Conservation (phyloP, 2,797 vertebrate species). For the Sarcophilus harrisii region DNA sequence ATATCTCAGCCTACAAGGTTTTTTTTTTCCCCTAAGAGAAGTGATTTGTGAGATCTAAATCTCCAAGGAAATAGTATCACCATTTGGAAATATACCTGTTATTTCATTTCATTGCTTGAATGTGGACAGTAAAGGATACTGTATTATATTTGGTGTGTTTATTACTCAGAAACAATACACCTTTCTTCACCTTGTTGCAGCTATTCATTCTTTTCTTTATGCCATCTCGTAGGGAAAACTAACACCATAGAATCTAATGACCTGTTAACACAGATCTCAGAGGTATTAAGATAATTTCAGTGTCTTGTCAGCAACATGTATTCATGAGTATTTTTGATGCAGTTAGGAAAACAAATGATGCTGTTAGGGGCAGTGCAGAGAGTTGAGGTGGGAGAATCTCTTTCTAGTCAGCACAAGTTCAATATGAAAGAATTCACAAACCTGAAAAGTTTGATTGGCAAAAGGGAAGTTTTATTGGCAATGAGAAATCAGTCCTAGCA, state of each 20-base stretch:
- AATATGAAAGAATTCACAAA: too few relatives aligned
- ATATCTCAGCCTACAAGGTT: conserved; percentile 38
- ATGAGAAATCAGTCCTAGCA: neutral
- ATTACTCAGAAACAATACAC: fast-evolving
- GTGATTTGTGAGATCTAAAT: conserved; percentile 46
- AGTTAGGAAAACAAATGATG: too few relatives aligned
- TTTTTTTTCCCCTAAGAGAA: conserved; percentile 8
- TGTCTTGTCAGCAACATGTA: neutral
- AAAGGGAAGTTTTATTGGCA: neutral
- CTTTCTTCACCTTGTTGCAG: conserved; percentile 24
- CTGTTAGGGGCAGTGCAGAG: too few relatives aligned
- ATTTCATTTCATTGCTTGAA: conserved; percentile 57
- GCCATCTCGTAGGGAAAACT: conserved; percentile 46
- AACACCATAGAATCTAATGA: conserved; percentile 35
- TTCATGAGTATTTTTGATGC: neutral
- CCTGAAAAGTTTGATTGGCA: too few relatives aligned
- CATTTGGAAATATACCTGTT: conserved; percentile 62
- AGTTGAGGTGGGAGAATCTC: too few relatives aligned
- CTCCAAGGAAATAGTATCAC: conserved; percentile 67
- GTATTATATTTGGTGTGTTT: neutral
- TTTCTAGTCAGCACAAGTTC: too few relatives aligned
- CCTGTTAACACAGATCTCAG: neutral
- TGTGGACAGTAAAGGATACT: conserved; percentile 33
- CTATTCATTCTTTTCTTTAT: conserved; percentile 43
- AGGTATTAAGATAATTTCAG: neutral